Conservation (phyloP, 2,113 vertebrate species). For the Pholis gunnellus region DNA sequence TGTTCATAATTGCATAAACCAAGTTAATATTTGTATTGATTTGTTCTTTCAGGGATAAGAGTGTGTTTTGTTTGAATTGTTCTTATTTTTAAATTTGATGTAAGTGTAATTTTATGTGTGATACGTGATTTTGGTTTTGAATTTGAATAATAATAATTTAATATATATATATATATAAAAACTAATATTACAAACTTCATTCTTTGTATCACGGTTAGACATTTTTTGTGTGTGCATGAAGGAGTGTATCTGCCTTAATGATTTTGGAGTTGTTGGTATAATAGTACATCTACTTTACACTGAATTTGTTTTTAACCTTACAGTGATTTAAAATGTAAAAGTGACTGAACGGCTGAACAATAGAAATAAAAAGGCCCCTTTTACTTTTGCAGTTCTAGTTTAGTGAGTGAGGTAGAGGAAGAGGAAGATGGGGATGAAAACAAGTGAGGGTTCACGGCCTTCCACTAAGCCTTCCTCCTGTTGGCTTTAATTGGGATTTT, state of each 20-base stretch:
- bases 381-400: slow-evolving; percentile 5
- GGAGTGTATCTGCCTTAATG: neutral
- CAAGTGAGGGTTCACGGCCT: slow-evolving; percentile 41
- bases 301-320: neutral
- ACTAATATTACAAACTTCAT: too few species aligned
- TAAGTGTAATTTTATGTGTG: neutral
- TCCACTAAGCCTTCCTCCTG: slow-evolving; percentile 30
- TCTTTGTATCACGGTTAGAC: neutral
- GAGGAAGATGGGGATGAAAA: slow-evolving; percentile 26
- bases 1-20: neutral
- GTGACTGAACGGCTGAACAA: slow-evolving; percentile 5
- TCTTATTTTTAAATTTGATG: neutral
- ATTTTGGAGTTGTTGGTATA: neutral
- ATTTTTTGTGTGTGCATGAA: too few species aligned
- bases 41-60: neutral
- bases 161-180: neutral
- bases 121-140: neutral
- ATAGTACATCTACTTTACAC: neutral
- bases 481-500: slow-evolving; percentile 56
- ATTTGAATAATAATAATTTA: neutral
- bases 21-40: neutral
- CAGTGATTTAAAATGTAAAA: neutral
- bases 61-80: neutral
- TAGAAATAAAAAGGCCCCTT: neutral
- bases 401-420: neutral